Base-by-base conservation (phyloP, 2,888 invertebrate genomes). In the Vandiemenella viatica region DNA sequence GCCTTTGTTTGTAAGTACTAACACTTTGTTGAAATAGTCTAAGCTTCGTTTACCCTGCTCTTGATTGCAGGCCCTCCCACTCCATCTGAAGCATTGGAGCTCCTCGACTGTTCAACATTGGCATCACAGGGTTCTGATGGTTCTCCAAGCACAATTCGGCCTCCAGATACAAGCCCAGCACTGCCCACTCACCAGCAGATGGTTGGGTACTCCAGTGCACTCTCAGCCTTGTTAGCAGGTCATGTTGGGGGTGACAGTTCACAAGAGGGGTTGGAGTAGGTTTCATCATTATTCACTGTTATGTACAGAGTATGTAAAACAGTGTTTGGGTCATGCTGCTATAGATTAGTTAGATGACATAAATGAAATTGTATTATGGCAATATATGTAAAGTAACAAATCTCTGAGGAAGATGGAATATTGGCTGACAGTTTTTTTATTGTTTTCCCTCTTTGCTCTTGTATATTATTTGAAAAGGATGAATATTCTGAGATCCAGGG, bases 41-140 rank as follows among this genome's bases (percentile, higher is more conserved):
- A n/a, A n/a, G n/a, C n/a, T n/a, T n/a, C n/a, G n/a, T n/a, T n/a
- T n/a, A n/a, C n/a, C n/a, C n/a, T n/a, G n/a, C n/a, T n/a, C n/a
- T n/a, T n/a, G n/a, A n/a, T n/a, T n/a, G n/a, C 50, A 49, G 66
- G 62, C 4, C 66, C 66, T 18, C 64, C 66, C 10, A 67, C 66
- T 4, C 65, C 66, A 10, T 64, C 65, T 5, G 67, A 68, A 54
- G 61, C 63, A 7, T 54, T 65, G 45, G 61, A 64, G 37, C 58
- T 64, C 50, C 50, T 65, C 19, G 67, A 67, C 45, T 61, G 62
- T 38, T 50, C 54, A 2, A 46, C 51, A 13, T 23, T 51, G 13
- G 49, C 45, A n/a, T 43, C 52, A 5, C 52, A 52, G 21, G 43
- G 49, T 22, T 52, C 50, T 5, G 32, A 32, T 32, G 32, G 32